phyloP scores from a whole-genome alignment of 1,140 invertebrate genomes.

The Aphis craccivora region DNA sequence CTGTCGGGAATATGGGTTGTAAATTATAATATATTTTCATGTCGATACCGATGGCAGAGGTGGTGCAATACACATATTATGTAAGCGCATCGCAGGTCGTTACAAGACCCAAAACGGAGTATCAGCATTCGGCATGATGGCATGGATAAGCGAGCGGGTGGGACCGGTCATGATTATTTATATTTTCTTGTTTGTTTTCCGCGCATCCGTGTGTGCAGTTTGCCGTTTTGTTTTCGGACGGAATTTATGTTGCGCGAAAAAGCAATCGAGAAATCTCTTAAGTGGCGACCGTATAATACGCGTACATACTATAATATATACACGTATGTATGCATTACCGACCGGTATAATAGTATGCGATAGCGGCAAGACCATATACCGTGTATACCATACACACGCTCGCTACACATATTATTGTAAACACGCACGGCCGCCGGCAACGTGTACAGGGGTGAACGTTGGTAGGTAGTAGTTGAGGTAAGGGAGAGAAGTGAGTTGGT shows the following conservation, averaged over 20 bases:
- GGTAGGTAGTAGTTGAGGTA: not conserved
- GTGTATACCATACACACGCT: not conserved
- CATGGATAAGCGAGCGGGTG: not conserved
- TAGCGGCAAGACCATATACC: not conserved
- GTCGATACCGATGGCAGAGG: not conserved
- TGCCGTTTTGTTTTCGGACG: conserved; percentile 9
- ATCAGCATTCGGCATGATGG: not conserved
- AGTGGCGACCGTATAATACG: conserved; percentile 27
- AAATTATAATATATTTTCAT: not conserved
- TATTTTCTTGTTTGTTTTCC: conserved; percentile 45
- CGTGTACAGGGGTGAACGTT: not conserved
- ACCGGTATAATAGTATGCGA: not conserved
- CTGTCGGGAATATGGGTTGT: not conserved
- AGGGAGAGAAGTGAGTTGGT: not conserved
- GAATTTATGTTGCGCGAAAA: conserved; percentile 56
- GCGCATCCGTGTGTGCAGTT: not conserved
- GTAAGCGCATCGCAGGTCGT: not conserved
- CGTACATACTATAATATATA: conserved; percentile 1
- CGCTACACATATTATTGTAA: not conserved
- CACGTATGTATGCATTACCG: not conserved
- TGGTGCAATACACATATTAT: not conserved
- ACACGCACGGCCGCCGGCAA: not conserved
- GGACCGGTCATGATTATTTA: conserved; percentile 42
- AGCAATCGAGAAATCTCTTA: conserved; percentile 56
- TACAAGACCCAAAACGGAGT: not conserved